These are phyloP conservation scores for Oligia strigilis DNA, from an alignment of 2,888 invertebrate genomes.

Conservation along the genomic window DNA sequence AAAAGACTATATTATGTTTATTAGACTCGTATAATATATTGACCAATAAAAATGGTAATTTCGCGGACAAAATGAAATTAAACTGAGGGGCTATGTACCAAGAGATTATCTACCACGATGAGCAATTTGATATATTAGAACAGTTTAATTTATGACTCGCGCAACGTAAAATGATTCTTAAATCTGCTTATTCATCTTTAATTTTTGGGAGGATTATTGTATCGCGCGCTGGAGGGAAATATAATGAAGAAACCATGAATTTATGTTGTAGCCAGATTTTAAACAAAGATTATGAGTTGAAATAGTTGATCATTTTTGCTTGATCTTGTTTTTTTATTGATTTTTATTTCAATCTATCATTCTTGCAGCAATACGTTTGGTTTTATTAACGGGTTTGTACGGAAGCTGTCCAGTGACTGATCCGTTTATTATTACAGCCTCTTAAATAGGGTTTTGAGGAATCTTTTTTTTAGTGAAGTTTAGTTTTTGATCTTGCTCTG, in stretches of 20 bases:
- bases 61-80: conserved; percentile 65
- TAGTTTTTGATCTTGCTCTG: background rate
- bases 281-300: background rate
- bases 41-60: conserved; percentile 68
- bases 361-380: background rate
- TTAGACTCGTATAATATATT: conserved; percentile 64
- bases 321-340: background rate
- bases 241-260: conserved; percentile 11
- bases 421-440: background rate
- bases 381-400: background rate
- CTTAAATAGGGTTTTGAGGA: background rate
- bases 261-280: background rate
- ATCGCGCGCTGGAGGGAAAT: background rate
- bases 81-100: conserved; percentile 53
- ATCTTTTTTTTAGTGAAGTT: background rate
- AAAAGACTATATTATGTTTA: conserved; percentile 59
- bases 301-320: background rate
- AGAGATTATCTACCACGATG: conserved; percentile 63
- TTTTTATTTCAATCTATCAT: background rate
- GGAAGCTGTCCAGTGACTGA: background rate
- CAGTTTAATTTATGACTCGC: conserved; percentile 63
- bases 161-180: conserved; percentile 44
- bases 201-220: conserved; percentile 44
- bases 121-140: conserved; percentile 64
- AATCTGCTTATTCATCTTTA: conserved; percentile 54